phyloP scores from a whole-genome alignment of 2,888 invertebrate genomes.

The Aplocera efformata region DNA sequence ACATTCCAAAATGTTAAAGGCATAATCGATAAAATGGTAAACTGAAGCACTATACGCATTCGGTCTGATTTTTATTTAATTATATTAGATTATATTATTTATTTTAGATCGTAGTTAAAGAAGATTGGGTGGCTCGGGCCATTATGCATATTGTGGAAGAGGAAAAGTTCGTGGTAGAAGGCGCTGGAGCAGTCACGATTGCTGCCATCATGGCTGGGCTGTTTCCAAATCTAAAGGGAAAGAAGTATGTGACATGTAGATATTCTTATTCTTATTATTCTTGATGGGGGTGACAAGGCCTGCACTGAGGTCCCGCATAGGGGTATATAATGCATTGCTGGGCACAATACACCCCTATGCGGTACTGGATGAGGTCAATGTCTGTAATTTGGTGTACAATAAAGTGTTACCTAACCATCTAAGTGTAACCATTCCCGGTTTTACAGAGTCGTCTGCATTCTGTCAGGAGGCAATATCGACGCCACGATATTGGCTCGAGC shows the following conservation, averaged over 20 bases:
- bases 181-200: slow-evolving; percentile 89
- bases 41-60: background rate
- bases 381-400: too few relatives aligned
- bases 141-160: slow-evolving; percentile 89
- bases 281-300: too few relatives aligned
- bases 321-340: too few relatives aligned
- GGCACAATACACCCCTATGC: too few relatives aligned
- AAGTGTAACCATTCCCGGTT: too few relatives aligned
- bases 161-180: slow-evolving; percentile 93
- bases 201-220: slow-evolving; percentile 90
- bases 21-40: slow-evolving; percentile 69
- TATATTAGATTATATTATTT: too few relatives aligned
- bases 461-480: slow-evolving; percentile 95
- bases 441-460: slow-evolving; percentile 87
- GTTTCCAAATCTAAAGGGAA: slow-evolving; percentile 89
- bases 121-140: slow-evolving; percentile 91
- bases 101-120: slow-evolving; percentile 86
- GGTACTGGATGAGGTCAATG: too few relatives aligned
- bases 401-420: too few relatives aligned
- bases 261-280: background rate
- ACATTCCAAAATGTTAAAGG: slow-evolving; percentile 62
- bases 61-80: too few relatives aligned
- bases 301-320: too few relatives aligned
- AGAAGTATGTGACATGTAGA: slow-evolving; percentile 79
- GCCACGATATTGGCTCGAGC: slow-evolving; percentile 93